Base-by-base conservation (phyloP, 2,113 vertebrate species). In the Carassius auratus region DNA sequence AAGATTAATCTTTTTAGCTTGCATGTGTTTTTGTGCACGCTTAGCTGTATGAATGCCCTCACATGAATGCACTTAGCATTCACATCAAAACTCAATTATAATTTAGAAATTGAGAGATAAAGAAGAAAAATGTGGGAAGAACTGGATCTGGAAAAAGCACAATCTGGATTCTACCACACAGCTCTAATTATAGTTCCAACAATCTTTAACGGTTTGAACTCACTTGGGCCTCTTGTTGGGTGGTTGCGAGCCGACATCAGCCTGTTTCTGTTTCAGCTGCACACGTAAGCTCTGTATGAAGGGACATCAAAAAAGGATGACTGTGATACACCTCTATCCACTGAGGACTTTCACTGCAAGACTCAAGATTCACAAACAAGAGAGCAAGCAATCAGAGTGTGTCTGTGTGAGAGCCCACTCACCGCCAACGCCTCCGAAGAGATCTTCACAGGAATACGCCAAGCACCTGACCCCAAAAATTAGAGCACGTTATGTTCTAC, bases 371-470 rank as follows among this genome's bases (percentile, higher is more conserved):
- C 23, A 19, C 45, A 76, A 77, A 36, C 19, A 45, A 45, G 55
- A 77, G 13, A 50, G 45, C 78, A 69, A n/a, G 59, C 26, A 59
- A 61, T 52, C 30, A 33, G 42, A 59, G 57, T 6, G 52, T 52
- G 33, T 55, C 42, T 57, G 33, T 80, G 59, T 62, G 48, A 61
- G 48, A 62, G 19, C n/a, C 57, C 64, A 95, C 97, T 59, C 94
- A 99, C 98, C 94, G 95, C 96, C 83, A 99, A 50, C 48, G 96
- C 89, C 52, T 99, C 98, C 10, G 96, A 86, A 2, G 97, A 95
- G n/a, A 99, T 96, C 86, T 98, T 99, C 84, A 99, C 83, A 0
- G 98, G 97, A 13, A 93, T 91, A 90, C 96, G 95, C 98, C 98
- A 99, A 1, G 97, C 96, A 89, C 94, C 98, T 99, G 19, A 1